A percentile compares a stretch with the other conserved stretches of the same genome.
phyloP scores from a whole-genome alignment of 30 jellyfish, hydroid and myxozoan genomes.

The Sanderia malayensis region DNA sequence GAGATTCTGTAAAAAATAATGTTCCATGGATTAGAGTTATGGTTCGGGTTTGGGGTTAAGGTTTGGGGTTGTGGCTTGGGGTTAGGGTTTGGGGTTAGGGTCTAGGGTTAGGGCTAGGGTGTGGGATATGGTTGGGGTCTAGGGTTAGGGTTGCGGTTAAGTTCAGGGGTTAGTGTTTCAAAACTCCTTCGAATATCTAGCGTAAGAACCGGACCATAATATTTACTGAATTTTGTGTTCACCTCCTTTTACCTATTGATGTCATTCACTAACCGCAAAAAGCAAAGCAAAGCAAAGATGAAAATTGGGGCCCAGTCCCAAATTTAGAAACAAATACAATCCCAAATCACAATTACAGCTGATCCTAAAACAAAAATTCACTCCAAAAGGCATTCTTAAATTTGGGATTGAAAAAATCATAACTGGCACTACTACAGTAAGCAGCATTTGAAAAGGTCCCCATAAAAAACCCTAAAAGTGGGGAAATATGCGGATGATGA shows the following conservation, averaged over 20 bases:
- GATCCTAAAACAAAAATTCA: neutral
- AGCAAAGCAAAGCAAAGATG: neutral
- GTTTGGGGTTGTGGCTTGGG: neutral
- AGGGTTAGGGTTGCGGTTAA: neutral
- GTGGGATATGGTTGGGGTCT: neutral
- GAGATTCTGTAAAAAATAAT: neutral
- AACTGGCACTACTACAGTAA: neutral
- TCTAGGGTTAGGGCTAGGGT: neutral
- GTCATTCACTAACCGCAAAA: neutral
- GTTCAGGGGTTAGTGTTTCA: neutral
- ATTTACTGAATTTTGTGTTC: neutral
- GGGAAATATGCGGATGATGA: conserved; percentile 10
- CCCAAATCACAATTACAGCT: neutral
- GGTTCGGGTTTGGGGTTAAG: neutral
- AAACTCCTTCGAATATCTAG: neutral
- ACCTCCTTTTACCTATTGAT: neutral
- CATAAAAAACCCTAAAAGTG: conserved; percentile 1
- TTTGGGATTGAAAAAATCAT: neutral
- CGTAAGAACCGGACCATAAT: neutral
- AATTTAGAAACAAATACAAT: neutral
- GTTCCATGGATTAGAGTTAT: neutral
- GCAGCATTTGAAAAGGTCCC: conserved; percentile 1
- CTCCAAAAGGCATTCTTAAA: neutral
- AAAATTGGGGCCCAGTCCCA: neutral
- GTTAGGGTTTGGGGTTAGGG: neutral